Evolutionary conservation across 1,140 invertebrate species (phyloP).

Genomic region (Streblospio benedicti): DNA sequence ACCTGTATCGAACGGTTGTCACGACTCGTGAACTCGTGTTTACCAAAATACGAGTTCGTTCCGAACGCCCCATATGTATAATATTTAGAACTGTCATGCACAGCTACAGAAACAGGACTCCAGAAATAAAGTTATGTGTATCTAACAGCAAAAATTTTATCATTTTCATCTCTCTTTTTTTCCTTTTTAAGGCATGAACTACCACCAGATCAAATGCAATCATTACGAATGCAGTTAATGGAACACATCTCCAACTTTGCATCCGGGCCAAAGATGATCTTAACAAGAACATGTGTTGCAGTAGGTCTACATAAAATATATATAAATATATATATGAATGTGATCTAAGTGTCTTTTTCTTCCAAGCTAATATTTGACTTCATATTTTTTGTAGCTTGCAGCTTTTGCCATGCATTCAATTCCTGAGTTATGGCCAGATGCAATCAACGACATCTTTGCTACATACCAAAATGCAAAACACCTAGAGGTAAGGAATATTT

Average conservation of each 20-base stretch:
- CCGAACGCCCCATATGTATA: too few relatives aligned
- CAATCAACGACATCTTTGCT: constrained; percentile 57
- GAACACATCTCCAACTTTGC: constrained; percentile 63
- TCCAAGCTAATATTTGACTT: constrained; percentile 10
- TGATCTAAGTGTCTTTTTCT: constrained; percentile 11
- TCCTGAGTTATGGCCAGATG: constrained; percentile 56
- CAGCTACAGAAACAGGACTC: neutral
- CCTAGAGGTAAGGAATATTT: constrained; percentile 22
- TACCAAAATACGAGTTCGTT: too few relatives aligned
- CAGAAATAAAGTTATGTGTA: neutral
- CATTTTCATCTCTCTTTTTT: constrained; percentile 4
- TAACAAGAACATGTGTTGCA: constrained; percentile 75
- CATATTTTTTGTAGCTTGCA: constrained; percentile 51
- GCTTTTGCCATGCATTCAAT: constrained; percentile 60
- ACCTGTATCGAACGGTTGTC: too few relatives aligned
- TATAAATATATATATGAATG: neutral
- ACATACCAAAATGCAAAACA: constrained; percentile 57
- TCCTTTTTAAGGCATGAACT: constrained; percentile 56
- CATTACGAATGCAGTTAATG: constrained; percentile 65
- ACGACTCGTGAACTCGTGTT: too few relatives aligned
- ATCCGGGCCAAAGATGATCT: constrained; percentile 69
- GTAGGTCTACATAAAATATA: constrained; percentile 52
- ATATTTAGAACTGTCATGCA: neutral
- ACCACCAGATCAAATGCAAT: constrained; percentile 64
- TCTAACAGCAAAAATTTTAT: too few relatives aligned